Base-by-base conservation (phyloP, 2,113 vertebrate genomes). In the Cathartes aura region DNA sequence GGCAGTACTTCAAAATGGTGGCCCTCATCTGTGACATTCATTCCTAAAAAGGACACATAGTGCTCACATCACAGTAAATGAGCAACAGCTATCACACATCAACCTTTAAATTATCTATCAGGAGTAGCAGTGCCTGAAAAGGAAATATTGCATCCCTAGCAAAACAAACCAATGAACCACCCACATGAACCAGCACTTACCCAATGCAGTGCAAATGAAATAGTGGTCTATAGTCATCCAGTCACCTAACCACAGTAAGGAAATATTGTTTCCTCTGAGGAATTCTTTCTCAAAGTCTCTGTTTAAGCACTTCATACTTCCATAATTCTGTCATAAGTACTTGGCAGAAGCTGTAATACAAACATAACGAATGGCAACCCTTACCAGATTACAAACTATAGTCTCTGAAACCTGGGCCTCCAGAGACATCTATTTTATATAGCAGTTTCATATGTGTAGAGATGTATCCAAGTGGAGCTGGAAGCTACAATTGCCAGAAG, bases 261-360 rank as follows among this genome's bases (percentile, higher is more conserved):
- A 91, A 94, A 93, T 29, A 68, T 20, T 82, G 62, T 42, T 88
- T 82, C 85, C 96, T 79, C 80, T 0, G 1, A 72, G 79, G 94
- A 96, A 93, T 92, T 89, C 71, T 52, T 60, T 76, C 91, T 66
- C 79, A 48, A 90, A 56, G 75, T 48, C 82, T 83, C 91, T 72
- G 75, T 71, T 86, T 50, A 66, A 92, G 79, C 58, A 56, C 82
- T 76, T 64, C 91, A 86, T 16, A 29, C 91, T 87, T 66, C 79
- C 82, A 72, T 21, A 82, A 64, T 52, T 70, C 92, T 90, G 90
- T 91, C 88, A 64, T 43, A 62, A 95, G 82, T 8, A 63, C 74
- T 73, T 93, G 93, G 66, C 82, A 90, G 75, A 90, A 94, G 93
- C 67, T 96, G 74, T 87, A 80, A 60, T 38, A 64, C 66, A 82